Base-by-base conservation (phyloP, 2,113 vertebrate genomes). In the Polypterus senegalus region DNA sequence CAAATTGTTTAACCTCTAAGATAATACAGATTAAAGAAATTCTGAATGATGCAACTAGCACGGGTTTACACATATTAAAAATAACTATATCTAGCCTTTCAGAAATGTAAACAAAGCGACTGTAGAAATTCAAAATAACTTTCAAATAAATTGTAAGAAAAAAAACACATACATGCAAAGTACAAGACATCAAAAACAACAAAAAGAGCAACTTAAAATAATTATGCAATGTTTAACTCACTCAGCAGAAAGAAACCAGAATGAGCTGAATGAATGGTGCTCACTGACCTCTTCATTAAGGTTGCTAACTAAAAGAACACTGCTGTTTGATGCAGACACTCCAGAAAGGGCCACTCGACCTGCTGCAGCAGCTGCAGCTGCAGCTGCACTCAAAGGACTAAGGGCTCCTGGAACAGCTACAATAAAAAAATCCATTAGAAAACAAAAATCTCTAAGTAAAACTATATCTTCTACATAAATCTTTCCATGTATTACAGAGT, bases 251-350 rank as follows among this genome's bases (percentile, higher is more conserved):
- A 66, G 63, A 63, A 60, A 45, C 27, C 56, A 46, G 49, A 43
- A 48, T 8, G 46, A 52, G 48, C 51, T n/a, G 57, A 65, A 59
- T 47, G 58, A 70, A 65, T 61, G 48, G 65, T 74, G 75, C 27
- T 83, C 69, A 93, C 93, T 91, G 77, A 97, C 95, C 95, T 98
- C 93, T 83, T 98, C 92, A 45, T 97, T 97, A 69, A 97, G 89
- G 85, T 98, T 97, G 92, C 94, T 97, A 83, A 94, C 95, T 76
- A 98, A 83, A 54, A 98, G 91, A 66, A 98, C 95, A 49, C 91
- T 95, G 48, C 88, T 89, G 76, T 86, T 81, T 77, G 80, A 79
- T 68, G 90, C 83, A 5, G 88, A 73, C 76, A 94, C 92, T 75
- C 92, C 94, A 69, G 92, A 89, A 63, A 98, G 88, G 60, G 91